Conservation (phyloP, 1,140 invertebrate genomes). For the Mercenaria mercenaria region DNA sequence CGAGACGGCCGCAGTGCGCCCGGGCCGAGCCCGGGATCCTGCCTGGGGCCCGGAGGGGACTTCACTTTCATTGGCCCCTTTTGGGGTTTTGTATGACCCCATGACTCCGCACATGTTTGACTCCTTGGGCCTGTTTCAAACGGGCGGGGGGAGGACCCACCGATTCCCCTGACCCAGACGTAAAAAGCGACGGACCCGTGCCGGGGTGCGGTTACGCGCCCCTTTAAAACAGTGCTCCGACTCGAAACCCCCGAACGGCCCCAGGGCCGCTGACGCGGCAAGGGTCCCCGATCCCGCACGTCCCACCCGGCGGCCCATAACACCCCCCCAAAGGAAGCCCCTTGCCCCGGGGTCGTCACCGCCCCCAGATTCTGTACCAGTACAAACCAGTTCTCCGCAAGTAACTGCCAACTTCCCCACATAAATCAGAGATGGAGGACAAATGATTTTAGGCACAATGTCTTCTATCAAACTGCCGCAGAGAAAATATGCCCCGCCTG, state of each 20-base stretch:
- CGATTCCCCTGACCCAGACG: conserved; percentile 74
- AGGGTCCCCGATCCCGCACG: conserved; percentile 20
- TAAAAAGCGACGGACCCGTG: conserved; percentile 50
- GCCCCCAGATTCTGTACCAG: no score
- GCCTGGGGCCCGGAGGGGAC: conserved; percentile 78
- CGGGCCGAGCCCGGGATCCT: conserved; percentile 86
- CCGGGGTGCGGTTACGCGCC: conserved; percentile 38
- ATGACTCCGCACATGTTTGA: conserved; percentile 93
- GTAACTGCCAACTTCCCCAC: no score
- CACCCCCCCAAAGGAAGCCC: conserved; percentile 36
- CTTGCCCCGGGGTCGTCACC: conserved; percentile 69
- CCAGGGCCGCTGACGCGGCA: neutral
- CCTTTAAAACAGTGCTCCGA: neutral
- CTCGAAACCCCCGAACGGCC: neutral
- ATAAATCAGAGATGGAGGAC: no score
- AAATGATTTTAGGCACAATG: no score
- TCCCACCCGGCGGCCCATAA: no score
- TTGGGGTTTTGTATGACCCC: conserved; percentile 89
- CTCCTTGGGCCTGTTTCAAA: conserved; percentile 98
- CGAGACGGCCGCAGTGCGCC: conserved; percentile 86
- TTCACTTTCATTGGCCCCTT: conserved; percentile 90
- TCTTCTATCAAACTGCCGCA: no score
- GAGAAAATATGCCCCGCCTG: no score
- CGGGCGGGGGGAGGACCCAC: conserved; percentile 89
- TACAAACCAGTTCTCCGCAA: no score